Percentiles rank a stretch among this genome's conserved stretches.
These are phyloP conservation scores for Vipera ursinii DNA, from an alignment of 2,797 vertebrate genomes.

Conservation along the genomic window DNA sequence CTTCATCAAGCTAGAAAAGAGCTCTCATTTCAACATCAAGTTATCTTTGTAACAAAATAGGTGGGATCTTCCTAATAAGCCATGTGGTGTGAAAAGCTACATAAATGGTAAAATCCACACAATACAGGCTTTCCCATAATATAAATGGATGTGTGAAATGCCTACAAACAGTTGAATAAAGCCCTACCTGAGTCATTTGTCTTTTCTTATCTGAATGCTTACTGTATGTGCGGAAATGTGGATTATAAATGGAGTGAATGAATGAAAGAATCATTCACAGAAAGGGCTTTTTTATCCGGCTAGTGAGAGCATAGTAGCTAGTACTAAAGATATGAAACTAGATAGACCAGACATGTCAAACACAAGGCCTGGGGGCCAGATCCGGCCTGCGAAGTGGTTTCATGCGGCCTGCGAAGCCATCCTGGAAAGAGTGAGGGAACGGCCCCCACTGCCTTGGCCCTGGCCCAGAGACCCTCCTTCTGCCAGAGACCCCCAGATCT, in stretches of 20 bases:
- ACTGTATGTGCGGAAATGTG: background rate
- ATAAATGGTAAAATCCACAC: background rate
- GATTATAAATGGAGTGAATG: background rate
- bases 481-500: too few species aligned
- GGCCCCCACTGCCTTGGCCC: too few species aligned
- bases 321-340: background rate
- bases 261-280: background rate
- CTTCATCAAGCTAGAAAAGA: background rate
- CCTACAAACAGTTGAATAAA: background rate
- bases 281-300: background rate
- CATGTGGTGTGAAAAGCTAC: background rate
- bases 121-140: background rate
- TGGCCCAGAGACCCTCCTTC: too few species aligned
- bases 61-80: background rate
- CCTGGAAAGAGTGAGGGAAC: too few species aligned
- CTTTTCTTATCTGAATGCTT: background rate
- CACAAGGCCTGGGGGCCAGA: too few species aligned
- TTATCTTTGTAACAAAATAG: background rate
- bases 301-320: background rate
- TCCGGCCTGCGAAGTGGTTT: too few species aligned
- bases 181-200: background rate
- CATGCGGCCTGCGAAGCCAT: too few species aligned
- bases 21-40: background rate
- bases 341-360: background rate
- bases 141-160: background rate